Evolutionary conservation across 2,113 vertebrate species (phyloP), one percentile per base, ranked within the genome.

Genomic region (Malurus cyaneus): DNA sequence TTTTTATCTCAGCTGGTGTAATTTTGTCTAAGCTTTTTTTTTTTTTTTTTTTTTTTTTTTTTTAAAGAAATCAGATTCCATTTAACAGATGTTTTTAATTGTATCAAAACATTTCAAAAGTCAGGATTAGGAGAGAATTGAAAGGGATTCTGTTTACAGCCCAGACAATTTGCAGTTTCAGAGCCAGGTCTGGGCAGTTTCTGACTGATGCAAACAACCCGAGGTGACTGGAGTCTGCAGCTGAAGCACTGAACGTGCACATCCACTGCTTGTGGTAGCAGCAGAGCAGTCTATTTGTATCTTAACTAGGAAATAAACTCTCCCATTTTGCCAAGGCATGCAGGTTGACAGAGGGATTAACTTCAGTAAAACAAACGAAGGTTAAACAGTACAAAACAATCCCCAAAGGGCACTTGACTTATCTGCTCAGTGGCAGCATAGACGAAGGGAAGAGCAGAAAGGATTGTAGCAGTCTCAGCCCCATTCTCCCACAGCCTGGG

Each of bases 261-360:
- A 20, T 0, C 0, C 12, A 3, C 18, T 24, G 62, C 70, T 18
- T 20, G 46, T 2, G 6, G 2, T 18, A n/a, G 14, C 34, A n/a
- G 39, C 0, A 18, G 31, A 69, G 49, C 46, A 4, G 21, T 3
- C 2, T 6, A 7, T 42, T 53, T 9, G 2, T 18, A 23, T n/a
- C 42, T 73, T 49, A 54, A 28, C 23, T 31, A 34, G 52, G 18
- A 78, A 81, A 59, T 54, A 74, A 93, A 54, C 56, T 42, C 54
- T 4, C 12, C 6, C 12, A 49, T 42, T 85, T 46, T 46, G 65
- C 47, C 49, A 14, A 8, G 31, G 56, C 65, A 46, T n/a, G 47
- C 69, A 15, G n/a, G n/a, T 1, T 46, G 78, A 29, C n/a, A 42
- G 12, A 8, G 18, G 26, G 39, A 83, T 91, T 29, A 36, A 67